Evolutionary conservation across 2,797 vertebrate species (phyloP).

Genomic region (Acipenser transmontanus): DNA sequence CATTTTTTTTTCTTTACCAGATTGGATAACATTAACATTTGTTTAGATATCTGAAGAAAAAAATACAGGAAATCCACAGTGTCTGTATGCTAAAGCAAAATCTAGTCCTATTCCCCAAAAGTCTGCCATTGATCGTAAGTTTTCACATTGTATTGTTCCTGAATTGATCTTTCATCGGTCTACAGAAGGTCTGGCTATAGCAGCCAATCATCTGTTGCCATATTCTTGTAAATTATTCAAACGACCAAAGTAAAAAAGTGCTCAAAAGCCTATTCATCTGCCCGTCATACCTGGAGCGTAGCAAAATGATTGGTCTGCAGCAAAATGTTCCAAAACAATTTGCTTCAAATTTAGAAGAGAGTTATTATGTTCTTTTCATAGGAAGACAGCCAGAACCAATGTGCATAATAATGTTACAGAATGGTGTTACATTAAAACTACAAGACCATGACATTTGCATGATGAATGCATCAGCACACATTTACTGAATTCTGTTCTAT

Average conservation of each 20-base stretch:
- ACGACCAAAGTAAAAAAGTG: slow-evolving; percentile 55
- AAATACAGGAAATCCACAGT: too few relatives aligned
- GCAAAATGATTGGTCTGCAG: slow-evolving; percentile 60
- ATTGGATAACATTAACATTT: too few relatives aligned
- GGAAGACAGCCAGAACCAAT: slow-evolving; percentile 46
- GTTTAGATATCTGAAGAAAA: too few relatives aligned
- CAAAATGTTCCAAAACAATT: slow-evolving; percentile 71
- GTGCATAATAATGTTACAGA: slow-evolving; percentile 73
- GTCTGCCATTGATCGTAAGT: too few relatives aligned
- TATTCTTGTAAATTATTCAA: slow-evolving; percentile 66
- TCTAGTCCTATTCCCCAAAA: too few relatives aligned
- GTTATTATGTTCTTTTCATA: slow-evolving; percentile 66
- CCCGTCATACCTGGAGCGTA: slow-evolving; percentile 61
- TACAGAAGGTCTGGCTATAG: slow-evolving; percentile 24
- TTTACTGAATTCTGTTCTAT: slow-evolving; percentile 60
- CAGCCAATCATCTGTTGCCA: slow-evolving; percentile 19
- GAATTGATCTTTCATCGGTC: slow-evolving; percentile 19
- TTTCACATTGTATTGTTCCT: neutral
- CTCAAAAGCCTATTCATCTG: slow-evolving; percentile 55
- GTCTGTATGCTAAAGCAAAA: too few relatives aligned
- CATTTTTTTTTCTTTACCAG: too few relatives aligned
- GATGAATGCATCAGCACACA: slow-evolving; percentile 71
- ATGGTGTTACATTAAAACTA: slow-evolving; percentile 55
- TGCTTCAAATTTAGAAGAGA: slow-evolving; percentile 68
- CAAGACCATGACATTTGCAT: slow-evolving; percentile 69